Percentiles rank a stretch among this genome's conserved stretches.
Evolutionary conservation across 2,888 invertebrate genomes (phyloP).

Genomic region (Cryptocheilus praepositus): DNA sequence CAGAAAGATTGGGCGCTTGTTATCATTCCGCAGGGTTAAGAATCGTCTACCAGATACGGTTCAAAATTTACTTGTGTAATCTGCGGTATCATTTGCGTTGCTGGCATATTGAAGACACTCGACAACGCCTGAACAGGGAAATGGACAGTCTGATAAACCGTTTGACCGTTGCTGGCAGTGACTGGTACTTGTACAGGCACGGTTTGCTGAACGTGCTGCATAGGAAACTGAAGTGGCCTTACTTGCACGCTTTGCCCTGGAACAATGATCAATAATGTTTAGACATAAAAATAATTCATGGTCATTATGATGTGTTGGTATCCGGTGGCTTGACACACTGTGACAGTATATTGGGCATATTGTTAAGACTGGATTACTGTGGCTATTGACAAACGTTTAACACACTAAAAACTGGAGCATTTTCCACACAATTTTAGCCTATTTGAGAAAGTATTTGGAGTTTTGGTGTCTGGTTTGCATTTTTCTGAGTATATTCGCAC

Average conservation of each 20-base stretch:
- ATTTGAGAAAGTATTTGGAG: too few species aligned
- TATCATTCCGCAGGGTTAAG: background rate
- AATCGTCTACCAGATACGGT: background rate
- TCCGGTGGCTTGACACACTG: too few species aligned
- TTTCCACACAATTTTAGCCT: too few species aligned
- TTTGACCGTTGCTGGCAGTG: slow-evolving; percentile 89
- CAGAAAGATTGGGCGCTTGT: slow-evolving; percentile 7
- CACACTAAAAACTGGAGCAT: too few species aligned
- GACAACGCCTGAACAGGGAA: slow-evolving; percentile 90
- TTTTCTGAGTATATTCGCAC: too few species aligned
- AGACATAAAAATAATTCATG: slow-evolving; percentile 13
- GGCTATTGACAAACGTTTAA: too few species aligned
- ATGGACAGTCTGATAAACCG: slow-evolving; percentile 96
- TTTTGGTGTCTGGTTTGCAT: too few species aligned
- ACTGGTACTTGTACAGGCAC: slow-evolving; percentile 95
- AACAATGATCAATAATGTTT: slow-evolving; percentile 48
- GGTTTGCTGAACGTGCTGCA: slow-evolving; percentile 82
- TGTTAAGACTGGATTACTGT: too few species aligned
- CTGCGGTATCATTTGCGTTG: slow-evolving; percentile 89
- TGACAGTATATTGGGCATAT: too few species aligned
- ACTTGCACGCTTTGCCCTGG: slow-evolving; percentile 84
- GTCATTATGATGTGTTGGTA: background rate
- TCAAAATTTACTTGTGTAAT: slow-evolving; percentile 80
- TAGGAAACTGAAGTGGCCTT: slow-evolving; percentile 82
- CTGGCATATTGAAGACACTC: slow-evolving; percentile 79